Conservation (phyloP, 2,797 vertebrate genomes). For the Tragopan temminckii region DNA sequence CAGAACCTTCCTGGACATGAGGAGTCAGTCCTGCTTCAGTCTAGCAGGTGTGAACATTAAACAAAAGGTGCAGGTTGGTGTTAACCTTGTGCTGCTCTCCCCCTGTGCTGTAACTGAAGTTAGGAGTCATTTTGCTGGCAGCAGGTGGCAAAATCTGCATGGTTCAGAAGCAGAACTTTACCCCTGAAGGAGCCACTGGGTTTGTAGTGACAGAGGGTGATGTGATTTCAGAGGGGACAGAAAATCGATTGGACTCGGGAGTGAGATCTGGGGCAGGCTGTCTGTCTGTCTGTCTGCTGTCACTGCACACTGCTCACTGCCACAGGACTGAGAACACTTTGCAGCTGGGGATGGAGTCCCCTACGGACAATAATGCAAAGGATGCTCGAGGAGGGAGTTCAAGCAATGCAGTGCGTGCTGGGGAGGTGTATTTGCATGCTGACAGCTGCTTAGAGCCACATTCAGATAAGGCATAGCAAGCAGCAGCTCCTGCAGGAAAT, state of each 20-base stretch:
- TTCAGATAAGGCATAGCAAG: background rate
- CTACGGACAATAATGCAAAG: background rate
- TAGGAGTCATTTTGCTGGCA: background rate
- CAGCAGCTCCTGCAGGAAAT: slow-evolving; percentile 5
- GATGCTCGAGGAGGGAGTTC: background rate
- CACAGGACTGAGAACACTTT: background rate
- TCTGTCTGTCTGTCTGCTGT: background rate
- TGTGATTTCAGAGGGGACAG: background rate
- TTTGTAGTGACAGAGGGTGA: background rate
- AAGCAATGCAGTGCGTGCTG: background rate
- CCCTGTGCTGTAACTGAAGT: background rate
- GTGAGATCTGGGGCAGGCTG: background rate
- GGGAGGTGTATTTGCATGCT: background rate
- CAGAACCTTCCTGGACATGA: background rate
- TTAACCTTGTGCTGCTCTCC: background rate
- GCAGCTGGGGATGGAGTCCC: background rate
- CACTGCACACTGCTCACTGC: fast-evolving
- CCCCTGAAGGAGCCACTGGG: background rate
- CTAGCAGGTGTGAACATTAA: fast-evolving
- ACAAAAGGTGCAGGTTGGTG: fast-evolving
- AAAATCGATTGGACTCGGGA: background rate
- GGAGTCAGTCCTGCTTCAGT: background rate
- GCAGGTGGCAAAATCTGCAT: too few species aligned
- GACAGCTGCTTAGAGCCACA: background rate
- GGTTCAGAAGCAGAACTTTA: background rate